Evolutionary conservation across 2,888 invertebrate species (phyloP), one percentile per base, ranked within the genome.

Genomic region (Synergus laeviventris): DNA sequence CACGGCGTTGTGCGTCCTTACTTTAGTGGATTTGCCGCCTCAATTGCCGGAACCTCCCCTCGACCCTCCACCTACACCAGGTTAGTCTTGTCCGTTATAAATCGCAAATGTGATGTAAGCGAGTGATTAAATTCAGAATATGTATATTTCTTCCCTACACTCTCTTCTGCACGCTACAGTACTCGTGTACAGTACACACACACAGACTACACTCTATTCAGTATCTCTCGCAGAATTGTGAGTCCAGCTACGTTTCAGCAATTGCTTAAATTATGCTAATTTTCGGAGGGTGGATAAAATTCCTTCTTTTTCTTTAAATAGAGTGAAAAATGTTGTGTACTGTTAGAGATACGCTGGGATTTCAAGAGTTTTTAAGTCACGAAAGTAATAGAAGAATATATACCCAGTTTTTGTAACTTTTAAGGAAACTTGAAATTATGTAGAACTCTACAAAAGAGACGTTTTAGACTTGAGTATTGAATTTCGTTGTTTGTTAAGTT

Each of bases 1-100:
- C 82, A 89, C 89, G 76, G 89, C 89, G 80, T 84, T 89, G 81
- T 89, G 88, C 84, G 86, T 87, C 82, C 86, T 89, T 80, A 88
- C 88, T 82, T 87, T 89, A 70, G 84, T 89, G 70, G 89, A 89
- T 83, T 87, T 88, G 83, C 89, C 88, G 81, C 89, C 86, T 2
- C 87, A 87, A 83, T 85, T 89, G 84, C 88, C 88, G 85, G 89
- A 89, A 84, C 85, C 86, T 64, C 85, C 87, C 75, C 87, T 86
- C 82, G 82, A 86, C 77, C 86, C 87, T 82, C 87, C 89, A 83
- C 87, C 89, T 81, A 89, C 87, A 78, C 85, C 86, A 84, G 89
- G 89, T 89, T 86, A 87, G 84, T 82, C 82, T 75, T 73, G 21
- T 54, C 54, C 42, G 73, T 36, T 78, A 21, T 38, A 54, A 59